Base-by-base conservation (phyloP, 2,888 invertebrate genomes). In the Asteroscopus sphinx region DNA sequence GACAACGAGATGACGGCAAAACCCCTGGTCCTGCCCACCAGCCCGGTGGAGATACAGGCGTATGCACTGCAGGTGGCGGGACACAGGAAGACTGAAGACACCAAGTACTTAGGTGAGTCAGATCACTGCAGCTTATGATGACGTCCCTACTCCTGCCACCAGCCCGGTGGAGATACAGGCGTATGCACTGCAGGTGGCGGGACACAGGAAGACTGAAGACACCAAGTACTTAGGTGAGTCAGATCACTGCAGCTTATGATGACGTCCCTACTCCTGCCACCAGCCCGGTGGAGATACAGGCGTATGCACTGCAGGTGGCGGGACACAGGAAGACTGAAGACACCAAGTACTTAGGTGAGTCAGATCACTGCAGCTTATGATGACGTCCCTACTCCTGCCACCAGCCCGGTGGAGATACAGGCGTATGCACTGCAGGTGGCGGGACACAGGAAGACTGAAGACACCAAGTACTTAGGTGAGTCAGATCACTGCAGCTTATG, bases 41-140 rank as follows among this genome's bases (percentile, higher is more conserved):
- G 70, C 51, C 63, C 83, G 2, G 67, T 83, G 1, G 81, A 86
- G 61, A 68, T 92, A 3, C 85, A 86, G 57, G 88, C 86, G 3
- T 93, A 90, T 70, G 81, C 76, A 6, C 70, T 77, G 59, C 93
- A 93, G 73, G 93, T 93, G 7, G 93, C 93, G 0, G 93, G 93
- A 0, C 93, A 93, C 33, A 79, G 57, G 63, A 78, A 73, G 35
- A 75, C 69, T 0, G 74, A 83, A 2, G 86, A 87, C 17, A 73
- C 82, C 15, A 88, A 88, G 73, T 93, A 87, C 61, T 72, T 84
- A 21, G 93, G 93, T 92, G 32, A 72, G 68, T 44, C 6, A 0
- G 13, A 9, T n/a, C 9, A 9, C n/a, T n/a, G n/a, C n/a, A n/a
- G n/a, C n/a, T n/a, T 78, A 85, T 84, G 79, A 86, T 92, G 21